A percentile compares a stretch with the other conserved stretches of the same genome.
These are phyloP conservation scores for Pungitius pungitius DNA, from an alignment of 2,113 vertebrate genomes.

Conservation along the genomic window DNA sequence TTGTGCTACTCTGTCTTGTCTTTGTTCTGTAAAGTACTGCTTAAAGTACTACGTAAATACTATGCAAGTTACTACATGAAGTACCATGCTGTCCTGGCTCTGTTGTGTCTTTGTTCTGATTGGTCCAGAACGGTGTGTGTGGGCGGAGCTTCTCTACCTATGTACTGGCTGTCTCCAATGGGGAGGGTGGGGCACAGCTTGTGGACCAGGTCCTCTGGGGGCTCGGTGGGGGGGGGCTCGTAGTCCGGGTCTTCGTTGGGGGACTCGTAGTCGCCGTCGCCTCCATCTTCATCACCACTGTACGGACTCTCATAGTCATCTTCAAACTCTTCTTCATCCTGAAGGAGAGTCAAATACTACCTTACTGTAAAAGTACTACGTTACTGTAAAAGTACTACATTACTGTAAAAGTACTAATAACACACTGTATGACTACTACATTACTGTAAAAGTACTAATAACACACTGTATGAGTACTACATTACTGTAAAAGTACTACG, in stretches of 20 bases:
- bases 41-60: no score
- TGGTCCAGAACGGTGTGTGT: not conserved
- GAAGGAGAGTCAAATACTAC: not conserved
- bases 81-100: no score
- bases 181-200: slow-evolving; percentile 82
- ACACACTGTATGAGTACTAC: no score
- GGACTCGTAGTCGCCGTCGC: slow-evolving; percentile 87
- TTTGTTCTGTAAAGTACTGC: no score
- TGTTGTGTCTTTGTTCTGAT: not conserved
- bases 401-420: not conserved
- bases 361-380: not conserved
- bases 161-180: slow-evolving; percentile 84
- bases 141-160: not conserved
- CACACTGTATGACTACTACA: no score
- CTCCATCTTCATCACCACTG: slow-evolving; percentile 75
- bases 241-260: slow-evolving; percentile 85
- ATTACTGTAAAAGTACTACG: not conserved
- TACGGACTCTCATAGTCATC: slow-evolving; percentile 91
- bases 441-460: not conserved
- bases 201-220: slow-evolving; percentile 76
- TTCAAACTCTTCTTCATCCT: slow-evolving; percentile 67
- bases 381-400: not conserved
- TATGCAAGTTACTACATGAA: no score
- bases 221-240: slow-evolving; percentile 88
- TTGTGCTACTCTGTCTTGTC: no score